Conservation (phyloP, 2,113 vertebrate genomes). For the Etia nguti region DNA sequence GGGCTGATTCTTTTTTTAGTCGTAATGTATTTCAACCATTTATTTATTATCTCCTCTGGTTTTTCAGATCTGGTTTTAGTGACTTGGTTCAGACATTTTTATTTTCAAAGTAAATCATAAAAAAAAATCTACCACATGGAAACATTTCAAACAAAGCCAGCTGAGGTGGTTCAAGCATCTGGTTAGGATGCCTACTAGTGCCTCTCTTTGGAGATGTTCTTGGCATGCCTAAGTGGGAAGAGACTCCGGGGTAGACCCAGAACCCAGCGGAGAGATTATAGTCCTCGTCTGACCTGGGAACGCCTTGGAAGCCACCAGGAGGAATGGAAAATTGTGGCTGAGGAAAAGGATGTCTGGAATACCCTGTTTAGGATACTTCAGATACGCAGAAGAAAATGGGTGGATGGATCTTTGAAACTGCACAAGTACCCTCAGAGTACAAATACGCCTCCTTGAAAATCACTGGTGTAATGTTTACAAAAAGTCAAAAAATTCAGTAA, state of each 20-base stretch:
- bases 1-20: neutral
- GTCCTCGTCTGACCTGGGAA: neutral
- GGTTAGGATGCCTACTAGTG: too few species aligned
- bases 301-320: neutral
- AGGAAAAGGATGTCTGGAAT: neutral
- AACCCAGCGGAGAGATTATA: neutral
- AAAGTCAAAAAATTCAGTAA: neutral
- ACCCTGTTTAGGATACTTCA: neutral
- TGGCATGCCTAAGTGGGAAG: too few species aligned
- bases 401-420: neutral
- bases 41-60: neutral
- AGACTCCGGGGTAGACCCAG: too few species aligned
- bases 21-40: neutral
- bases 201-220: too few species aligned
- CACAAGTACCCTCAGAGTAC: neutral
- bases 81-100: neutral
- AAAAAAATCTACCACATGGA: neutral
- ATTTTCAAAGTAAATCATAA: neutral
- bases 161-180: too few species aligned
- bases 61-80: neutral
- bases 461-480: neutral
- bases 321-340: neutral
- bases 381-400: neutral
- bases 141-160: too few species aligned
- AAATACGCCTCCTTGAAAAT: neutral